Conservation (phyloP, 1,140 invertebrate species). For the Diachasmimorpha longicaudata region DNA sequence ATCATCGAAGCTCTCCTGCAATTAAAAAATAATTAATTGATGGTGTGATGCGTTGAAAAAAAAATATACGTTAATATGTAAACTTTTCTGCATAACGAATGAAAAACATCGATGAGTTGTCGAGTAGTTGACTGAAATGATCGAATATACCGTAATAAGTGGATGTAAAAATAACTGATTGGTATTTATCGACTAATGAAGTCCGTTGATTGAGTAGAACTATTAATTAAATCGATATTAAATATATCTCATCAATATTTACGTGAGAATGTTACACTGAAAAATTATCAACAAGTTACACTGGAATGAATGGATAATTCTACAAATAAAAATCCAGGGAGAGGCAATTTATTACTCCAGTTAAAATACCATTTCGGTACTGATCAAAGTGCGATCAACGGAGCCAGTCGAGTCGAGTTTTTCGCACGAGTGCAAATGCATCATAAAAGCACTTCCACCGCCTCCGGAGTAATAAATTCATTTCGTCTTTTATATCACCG, state of each 20-base stretch:
- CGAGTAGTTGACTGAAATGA: too few relatives aligned
- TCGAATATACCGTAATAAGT: too few relatives aligned
- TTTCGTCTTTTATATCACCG: neutral
- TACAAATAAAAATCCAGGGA: neutral
- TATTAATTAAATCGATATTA: neutral
- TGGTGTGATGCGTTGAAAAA: too few relatives aligned
- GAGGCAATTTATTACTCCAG: neutral
- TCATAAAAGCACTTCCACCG: neutral
- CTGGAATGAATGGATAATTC: neutral
- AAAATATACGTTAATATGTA: too few relatives aligned
- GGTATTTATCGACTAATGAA: neutral
- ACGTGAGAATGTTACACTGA: too few relatives aligned
- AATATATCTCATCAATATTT: too few relatives aligned
- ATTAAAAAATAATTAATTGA: slow-evolving; percentile 32
- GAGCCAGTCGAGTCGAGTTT: neutral
- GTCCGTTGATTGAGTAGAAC: neutral
- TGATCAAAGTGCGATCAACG: neutral
- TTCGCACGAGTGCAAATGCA: neutral
- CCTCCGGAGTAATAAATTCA: neutral
- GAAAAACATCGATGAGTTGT: too few relatives aligned
- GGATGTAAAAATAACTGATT: neutral
- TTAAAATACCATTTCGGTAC: slow-evolving; percentile 1
- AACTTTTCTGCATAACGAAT: too few relatives aligned
- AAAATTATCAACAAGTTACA: too few relatives aligned
- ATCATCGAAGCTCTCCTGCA: slow-evolving; percentile 94